Evolutionary conservation across 1,140 invertebrate genomes (phyloP).

Genomic region (Drosophila melanica): DNA sequence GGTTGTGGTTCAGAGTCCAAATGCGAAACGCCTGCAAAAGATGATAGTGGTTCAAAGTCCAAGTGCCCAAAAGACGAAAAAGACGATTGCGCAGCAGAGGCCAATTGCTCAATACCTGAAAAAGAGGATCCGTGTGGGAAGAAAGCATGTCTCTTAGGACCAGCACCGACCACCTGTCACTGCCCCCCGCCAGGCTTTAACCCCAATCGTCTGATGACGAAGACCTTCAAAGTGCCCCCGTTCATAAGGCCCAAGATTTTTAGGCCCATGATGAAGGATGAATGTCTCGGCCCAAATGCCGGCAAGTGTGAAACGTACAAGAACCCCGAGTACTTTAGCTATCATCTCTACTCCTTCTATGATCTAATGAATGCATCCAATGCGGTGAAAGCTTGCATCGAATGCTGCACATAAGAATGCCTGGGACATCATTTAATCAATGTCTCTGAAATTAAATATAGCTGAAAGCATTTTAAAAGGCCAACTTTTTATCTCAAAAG

Average conservation of each 20-base stretch:
- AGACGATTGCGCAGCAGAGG: background rate
- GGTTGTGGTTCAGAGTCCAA: background rate
- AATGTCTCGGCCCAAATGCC: constrained; percentile 54
- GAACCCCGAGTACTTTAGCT: constrained; percentile 59
- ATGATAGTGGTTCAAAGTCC: background rate
- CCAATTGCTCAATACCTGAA: too few species aligned
- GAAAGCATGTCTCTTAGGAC: constrained; percentile 3
- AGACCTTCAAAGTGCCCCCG: constrained; percentile 17
- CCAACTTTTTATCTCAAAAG: too few species aligned
- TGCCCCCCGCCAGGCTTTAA: constrained; percentile 14
- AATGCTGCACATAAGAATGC: background rate
- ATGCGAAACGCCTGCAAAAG: too few species aligned
- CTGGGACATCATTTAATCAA: too few species aligned
- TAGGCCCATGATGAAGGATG: constrained; percentile 3
- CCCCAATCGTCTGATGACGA: constrained; percentile 5
- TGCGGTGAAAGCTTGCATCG: background rate
- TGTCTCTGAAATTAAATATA: too few species aligned
- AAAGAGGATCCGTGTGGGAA: background rate
- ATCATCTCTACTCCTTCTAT: constrained; percentile 58
- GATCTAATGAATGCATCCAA: constrained; percentile 14
- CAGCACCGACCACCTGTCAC: background rate
- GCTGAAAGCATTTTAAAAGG: too few species aligned
- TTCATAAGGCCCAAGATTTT: constrained; percentile 17
- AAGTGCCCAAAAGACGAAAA: too few species aligned
- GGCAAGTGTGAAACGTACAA: constrained; percentile 52